Percentiles rank a stretch among this genome's conserved stretches.
phyloP scores from a whole-genome alignment of 2,113 vertebrate genomes.

The Bettongia penicillata region DNA sequence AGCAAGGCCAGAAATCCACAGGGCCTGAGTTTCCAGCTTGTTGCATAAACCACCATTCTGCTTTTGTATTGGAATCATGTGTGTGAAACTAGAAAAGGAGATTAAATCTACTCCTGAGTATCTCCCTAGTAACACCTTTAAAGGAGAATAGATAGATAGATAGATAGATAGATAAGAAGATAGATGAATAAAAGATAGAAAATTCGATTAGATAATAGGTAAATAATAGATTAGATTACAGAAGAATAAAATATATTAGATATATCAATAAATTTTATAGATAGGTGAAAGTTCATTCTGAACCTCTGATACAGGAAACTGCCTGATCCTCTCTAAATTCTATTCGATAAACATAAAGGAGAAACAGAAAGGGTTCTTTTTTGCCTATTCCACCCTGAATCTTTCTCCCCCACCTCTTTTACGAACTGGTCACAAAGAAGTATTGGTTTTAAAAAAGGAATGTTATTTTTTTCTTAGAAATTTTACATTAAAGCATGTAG shows the following conservation, averaged over 20 bases:
- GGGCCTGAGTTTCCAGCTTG: slow-evolving; percentile 63
- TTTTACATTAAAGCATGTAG: neutral
- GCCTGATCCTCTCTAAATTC: neutral
- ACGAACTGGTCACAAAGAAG: neutral
- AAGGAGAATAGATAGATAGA: neutral
- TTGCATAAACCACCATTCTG: slow-evolving; percentile 55
- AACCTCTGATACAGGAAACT: neutral
- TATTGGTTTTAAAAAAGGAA: neutral
- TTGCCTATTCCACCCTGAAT: neutral
- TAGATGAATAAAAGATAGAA: neutral
- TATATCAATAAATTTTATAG: neutral
- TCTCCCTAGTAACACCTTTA: slow-evolving; percentile 31
- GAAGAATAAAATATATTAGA: neutral
- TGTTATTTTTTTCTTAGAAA: neutral
- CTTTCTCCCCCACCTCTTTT: neutral
- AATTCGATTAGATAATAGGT: neutral
- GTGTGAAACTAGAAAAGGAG: slow-evolving; percentile 47
- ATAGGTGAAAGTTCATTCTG: neutral
- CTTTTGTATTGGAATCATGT: slow-evolving; percentile 38
- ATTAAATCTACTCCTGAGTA: slow-evolving; percentile 45
- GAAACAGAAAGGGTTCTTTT: neutral
- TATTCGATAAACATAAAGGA: neutral
- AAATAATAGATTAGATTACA: neutral
- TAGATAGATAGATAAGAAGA: neutral
- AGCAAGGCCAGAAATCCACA: slow-evolving; percentile 48